Conservation (phyloP, 1,140 invertebrate genomes). For the Mylabris phalerata region DNA sequence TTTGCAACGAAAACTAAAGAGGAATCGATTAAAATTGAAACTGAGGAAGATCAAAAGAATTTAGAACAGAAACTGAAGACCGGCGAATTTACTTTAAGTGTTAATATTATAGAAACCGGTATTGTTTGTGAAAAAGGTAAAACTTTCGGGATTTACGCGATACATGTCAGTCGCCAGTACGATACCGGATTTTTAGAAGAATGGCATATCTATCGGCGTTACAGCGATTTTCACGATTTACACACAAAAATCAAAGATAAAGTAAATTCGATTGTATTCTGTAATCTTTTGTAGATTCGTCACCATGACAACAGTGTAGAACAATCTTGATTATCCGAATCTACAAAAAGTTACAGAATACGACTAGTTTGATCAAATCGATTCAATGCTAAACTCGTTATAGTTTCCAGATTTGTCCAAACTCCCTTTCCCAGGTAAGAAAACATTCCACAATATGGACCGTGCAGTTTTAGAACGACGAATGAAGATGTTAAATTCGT, state of each 20-base stretch:
- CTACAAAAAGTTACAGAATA: no score
- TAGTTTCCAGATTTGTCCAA: slow-evolving; percentile 74
- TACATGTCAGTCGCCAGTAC: slow-evolving; percentile 65
- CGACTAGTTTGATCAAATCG: background rate
- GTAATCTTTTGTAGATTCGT: no score
- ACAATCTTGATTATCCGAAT: no score
- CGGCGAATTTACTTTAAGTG: slow-evolving; percentile 52
- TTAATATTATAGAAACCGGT: slow-evolving; percentile 66
- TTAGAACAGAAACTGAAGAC: slow-evolving; percentile 50
- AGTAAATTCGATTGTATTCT: slow-evolving; percentile 36
- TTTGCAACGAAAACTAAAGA: slow-evolving; percentile 25
- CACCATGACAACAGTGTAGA: no score
- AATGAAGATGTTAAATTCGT: slow-evolving; percentile 77
- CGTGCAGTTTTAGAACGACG: slow-evolving; percentile 78
- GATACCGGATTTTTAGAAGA: slow-evolving; percentile 60
- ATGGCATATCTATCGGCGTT: slow-evolving; percentile 76
- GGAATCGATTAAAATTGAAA: slow-evolving; percentile 3
- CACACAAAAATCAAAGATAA: slow-evolving; percentile 70
- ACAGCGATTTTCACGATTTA: slow-evolving; percentile 89
- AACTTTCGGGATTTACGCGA: slow-evolving; percentile 84
- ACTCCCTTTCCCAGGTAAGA: slow-evolving; percentile 84
- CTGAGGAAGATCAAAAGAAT: slow-evolving; percentile 21
- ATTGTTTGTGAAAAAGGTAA: slow-evolving; percentile 71
- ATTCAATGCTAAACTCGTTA: slow-evolving; percentile 28
- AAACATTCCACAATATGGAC: slow-evolving; percentile 90